phyloP scores from a whole-genome alignment of 2,888 invertebrate genomes.

The Melinopterus prodromus region DNA sequence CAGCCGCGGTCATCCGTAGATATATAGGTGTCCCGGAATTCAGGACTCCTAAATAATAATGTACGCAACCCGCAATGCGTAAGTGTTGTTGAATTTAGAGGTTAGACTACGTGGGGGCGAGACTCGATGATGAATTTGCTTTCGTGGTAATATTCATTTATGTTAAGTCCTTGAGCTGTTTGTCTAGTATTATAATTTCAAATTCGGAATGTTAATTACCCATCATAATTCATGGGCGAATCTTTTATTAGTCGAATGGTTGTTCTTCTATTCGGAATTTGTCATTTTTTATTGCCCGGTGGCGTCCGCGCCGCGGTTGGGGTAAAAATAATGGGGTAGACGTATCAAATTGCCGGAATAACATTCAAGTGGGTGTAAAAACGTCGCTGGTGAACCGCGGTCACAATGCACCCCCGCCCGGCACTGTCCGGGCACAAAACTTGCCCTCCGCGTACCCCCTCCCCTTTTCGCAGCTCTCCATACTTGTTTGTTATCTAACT shows the following conservation, averaged over 20 bases:
- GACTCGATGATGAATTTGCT: not conserved
- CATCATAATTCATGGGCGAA: not conserved
- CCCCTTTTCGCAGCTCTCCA: conserved; percentile 28
- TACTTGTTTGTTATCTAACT: conserved; percentile 55
- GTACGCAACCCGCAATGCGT: too few relatives aligned
- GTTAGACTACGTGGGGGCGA: too few relatives aligned
- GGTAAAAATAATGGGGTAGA: not conserved
- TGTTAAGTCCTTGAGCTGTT: not conserved
- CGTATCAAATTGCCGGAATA: not conserved
- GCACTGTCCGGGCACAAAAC: not conserved
- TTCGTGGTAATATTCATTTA: not conserved
- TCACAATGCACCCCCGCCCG: not conserved
- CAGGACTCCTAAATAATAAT: not conserved
- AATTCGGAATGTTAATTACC: not conserved
- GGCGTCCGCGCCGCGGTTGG: not conserved
- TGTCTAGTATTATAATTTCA: not conserved
- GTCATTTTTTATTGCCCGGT: not conserved
- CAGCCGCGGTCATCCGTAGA: not conserved
- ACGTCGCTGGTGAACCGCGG: conserved; percentile 4
- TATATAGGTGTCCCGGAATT: conserved; percentile 10
- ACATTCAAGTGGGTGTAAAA: not conserved
- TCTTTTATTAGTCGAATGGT: not conserved
- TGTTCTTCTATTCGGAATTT: not conserved
- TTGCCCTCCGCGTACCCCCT: conserved; percentile 15
- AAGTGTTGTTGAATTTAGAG: too few relatives aligned